phyloP scores from a whole-genome alignment of 1,140 invertebrate genomes.

The Pachyrhynchus sulphureomaculatus region DNA sequence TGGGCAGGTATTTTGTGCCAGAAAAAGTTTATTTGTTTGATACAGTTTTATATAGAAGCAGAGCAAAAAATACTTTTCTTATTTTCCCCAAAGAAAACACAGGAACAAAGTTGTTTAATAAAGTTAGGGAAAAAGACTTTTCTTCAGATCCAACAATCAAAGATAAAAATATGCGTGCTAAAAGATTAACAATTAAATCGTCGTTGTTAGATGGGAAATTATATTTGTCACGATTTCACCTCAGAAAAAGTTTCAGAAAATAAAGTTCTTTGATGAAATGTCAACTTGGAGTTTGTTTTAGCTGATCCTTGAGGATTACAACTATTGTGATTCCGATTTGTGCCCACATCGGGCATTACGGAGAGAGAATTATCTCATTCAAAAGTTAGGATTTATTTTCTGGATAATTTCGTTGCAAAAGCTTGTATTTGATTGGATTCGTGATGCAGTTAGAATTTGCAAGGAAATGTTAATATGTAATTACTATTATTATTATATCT shows the following conservation, averaged over 20 bases:
- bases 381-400: constrained; percentile 26
- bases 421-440: neutral
- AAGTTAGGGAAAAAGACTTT: neutral
- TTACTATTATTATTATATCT: too few species aligned
- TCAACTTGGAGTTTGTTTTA: constrained; percentile 36
- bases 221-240: constrained; percentile 29
- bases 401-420: neutral
- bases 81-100: neutral
- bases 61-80: too few species aligned
- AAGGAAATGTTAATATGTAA: too few species aligned
- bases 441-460: neutral
- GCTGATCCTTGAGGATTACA: constrained; percentile 36
- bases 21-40: too few species aligned
- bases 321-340: constrained; percentile 34
- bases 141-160: constrained; percentile 2
- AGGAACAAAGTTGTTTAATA: neutral
- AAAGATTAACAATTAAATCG: constrained; percentile 10
- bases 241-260: constrained; percentile 20
- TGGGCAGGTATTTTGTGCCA: too few species aligned
- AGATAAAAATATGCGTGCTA: neutral
- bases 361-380: constrained; percentile 32
- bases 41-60: too few species aligned
- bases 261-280: constrained; percentile 29
- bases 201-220: neutral
- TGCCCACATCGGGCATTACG: constrained; percentile 29